Evolutionary conservation across 2,113 vertebrate species (phyloP).

Genomic region (Psammodynastes pulverulentus): DNA sequence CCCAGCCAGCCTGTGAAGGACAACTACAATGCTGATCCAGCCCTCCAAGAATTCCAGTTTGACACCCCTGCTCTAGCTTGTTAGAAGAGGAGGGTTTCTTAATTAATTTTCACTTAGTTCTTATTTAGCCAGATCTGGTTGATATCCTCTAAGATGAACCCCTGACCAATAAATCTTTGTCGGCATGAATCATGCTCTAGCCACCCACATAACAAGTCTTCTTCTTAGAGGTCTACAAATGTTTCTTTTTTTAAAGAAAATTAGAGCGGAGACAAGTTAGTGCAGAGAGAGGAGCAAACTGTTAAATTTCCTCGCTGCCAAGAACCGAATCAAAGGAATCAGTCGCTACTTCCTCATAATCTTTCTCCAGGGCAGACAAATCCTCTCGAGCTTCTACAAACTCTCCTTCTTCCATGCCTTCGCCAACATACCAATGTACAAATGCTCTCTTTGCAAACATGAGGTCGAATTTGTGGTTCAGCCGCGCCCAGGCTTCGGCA

Average conservation of each 20-base stretch:
- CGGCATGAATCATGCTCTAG: background rate
- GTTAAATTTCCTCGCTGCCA: conserved; percentile 62
- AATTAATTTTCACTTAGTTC: background rate
- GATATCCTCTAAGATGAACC: background rate
- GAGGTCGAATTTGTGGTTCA: conserved; percentile 71
- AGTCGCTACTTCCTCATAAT: conserved; percentile 73
- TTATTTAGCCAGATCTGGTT: background rate
- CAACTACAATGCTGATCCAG: no score
- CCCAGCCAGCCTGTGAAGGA: no score
- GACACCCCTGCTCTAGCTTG: no score
- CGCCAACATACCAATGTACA: conserved; percentile 72
- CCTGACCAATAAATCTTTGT: background rate
- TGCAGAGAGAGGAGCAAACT: conserved; percentile 21
- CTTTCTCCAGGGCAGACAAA: conserved; percentile 71
- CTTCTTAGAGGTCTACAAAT: background rate
- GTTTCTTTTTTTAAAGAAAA: conserved; percentile 24
- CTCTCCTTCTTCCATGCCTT: conserved; percentile 76
- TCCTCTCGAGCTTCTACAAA: conserved; percentile 73
- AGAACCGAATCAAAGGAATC: conserved; percentile 67
- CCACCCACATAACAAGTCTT: background rate
- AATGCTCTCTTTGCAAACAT: conserved; percentile 74
- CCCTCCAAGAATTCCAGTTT: no score
- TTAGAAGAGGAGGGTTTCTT: background rate
- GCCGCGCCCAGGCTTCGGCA: conserved; percentile 70
- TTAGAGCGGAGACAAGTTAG: conserved; percentile 19